Evolutionary conservation across 2,113 vertebrate species (phyloP), one percentile per base, ranked within the genome.

Genomic region (Misgurnus anguillicaudatus): DNA sequence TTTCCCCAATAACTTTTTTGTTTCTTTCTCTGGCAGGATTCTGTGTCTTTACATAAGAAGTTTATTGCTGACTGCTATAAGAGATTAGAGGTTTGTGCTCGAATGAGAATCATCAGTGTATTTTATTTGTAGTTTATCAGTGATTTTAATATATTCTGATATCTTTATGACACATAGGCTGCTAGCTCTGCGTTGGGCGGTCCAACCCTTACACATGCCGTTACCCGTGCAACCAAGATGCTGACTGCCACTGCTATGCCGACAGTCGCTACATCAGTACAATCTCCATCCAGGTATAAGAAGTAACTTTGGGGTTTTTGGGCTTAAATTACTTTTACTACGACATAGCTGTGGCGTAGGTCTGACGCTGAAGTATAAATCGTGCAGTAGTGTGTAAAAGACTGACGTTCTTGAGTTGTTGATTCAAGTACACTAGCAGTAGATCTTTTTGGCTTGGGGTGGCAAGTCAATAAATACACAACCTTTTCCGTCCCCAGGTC

Each of bases 61-160:
- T 99, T 99, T 83, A 99, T 99, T 80, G 97, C 97, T 75, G 98
- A 99, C 92, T 99, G 98, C 89, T 98, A 99, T 83, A 98, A 98
- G 57, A 93, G 97, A 87, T 90, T 98, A 79, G 97, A 99, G 93
- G 98, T 99, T 84, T 91, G 92, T 74, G 6, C 48, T 48, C 3
- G 5, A 17, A 31, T 47, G 16, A 58, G 48, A 42, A 31, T 13
- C 31, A 4, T 19, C 19, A 4, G 24, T 0, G 6, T 11, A 19
- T 3, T 21, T n/a, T 21, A 0, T 2, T 3, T 11, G 9, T 4
- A 3, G 55, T 17, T 58, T 16, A 4, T 9, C 17, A 41, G 14
- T 31, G 19, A 13, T 17, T 19, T 16, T 62, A 2, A 21, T 5
- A 31, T 31, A 31, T 31, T 21, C 53, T 19, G 42, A 65, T 45